Base-by-base conservation (phyloP, 2,797 vertebrate species). In the Poeciliopsis paucimaculata region DNA sequence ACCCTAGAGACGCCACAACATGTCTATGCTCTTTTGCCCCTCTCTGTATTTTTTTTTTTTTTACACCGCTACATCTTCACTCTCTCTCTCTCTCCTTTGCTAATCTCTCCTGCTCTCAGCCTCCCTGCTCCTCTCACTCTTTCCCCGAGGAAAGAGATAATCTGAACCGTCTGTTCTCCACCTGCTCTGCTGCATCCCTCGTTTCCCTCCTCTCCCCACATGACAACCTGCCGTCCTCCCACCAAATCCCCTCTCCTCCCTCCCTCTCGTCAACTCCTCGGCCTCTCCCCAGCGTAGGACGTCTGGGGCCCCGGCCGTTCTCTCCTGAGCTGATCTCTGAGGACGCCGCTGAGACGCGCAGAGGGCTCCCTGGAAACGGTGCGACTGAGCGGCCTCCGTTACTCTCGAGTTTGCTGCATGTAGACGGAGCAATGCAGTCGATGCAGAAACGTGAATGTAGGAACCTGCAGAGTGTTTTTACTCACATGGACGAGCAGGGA, bases 401-500 rank as follows among this genome's bases (percentile, higher is more conserved):
- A 57, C 84, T 76, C 78, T 26, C 85, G 87, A 86, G 86, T 87
- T 84, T 41, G 77, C 79, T 80, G 82, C 79, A 80, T 45, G 72
- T 72, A 80, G 70, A 78, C 43, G 47, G 74, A 84, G 71, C 79
- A 71, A 66, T 45, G 57, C 64, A 47, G 51, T 46, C 55, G 23
- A 23, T 10, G 43, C 15, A 0, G 26, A 81, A 60, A 70, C 64
- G 36, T 73, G 71, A 84, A 72, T 3, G 70, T 4, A 41, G 74
- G 23, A 76, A 81, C 66, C 41, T 10, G 76, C 13, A 43, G 55
- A 71, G 46, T 3, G 78, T 78, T 84, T 31, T 88, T 95, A 99
- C 98, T 98, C 94, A 99, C 98, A 43, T 95, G 96, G 84, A 99
- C 97, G 39, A 97, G 92, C 76, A 97, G 73, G 60, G 97, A 97